Percentiles rank a stretch among this genome's conserved stretches.
Conservation (phyloP, 2,888 invertebrate species). For the Notodonta dromedarius region DNA sequence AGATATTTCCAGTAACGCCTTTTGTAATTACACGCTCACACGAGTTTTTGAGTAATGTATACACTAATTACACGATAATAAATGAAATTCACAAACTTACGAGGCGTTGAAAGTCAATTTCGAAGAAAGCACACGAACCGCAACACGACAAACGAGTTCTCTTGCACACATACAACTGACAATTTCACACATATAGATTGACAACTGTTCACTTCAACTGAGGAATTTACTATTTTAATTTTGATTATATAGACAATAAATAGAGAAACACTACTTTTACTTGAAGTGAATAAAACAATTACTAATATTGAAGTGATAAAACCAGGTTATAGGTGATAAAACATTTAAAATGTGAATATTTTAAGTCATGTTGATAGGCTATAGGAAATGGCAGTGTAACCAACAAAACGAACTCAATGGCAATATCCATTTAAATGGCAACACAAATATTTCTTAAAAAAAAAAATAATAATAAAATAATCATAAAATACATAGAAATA, state of each 20-base stretch:
- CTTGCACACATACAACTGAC: slow-evolving; percentile 73
- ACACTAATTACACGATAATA: slow-evolving; percentile 67
- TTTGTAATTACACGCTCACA: slow-evolving; percentile 38
- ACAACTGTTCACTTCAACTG: slow-evolving; percentile 3
- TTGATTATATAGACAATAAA: background rate
- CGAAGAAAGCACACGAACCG: slow-evolving; percentile 78
- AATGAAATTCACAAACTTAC: slow-evolving; percentile 78
- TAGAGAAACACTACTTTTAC: background rate
- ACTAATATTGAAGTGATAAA: background rate
- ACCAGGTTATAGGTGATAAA: background rate
- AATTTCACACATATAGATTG: slow-evolving; percentile 38
- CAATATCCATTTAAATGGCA: background rate
- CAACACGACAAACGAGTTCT: slow-evolving; percentile 79
- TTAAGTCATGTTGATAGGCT: background rate
- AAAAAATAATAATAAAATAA: too few relatives aligned
- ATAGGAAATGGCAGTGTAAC: background rate
- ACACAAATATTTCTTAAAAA: background rate
- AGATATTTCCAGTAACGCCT: slow-evolving; percentile 33
- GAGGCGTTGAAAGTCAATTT: slow-evolving; percentile 82
- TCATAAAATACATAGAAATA: too few relatives aligned
- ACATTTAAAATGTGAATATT: background rate
- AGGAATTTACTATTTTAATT: background rate
- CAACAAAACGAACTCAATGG: background rate
- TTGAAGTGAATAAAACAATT: background rate
- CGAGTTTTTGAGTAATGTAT: slow-evolving; percentile 29